phyloP scores from a whole-genome alignment of 2,888 invertebrate genomes.

The Callosobruchus maculatus region DNA sequence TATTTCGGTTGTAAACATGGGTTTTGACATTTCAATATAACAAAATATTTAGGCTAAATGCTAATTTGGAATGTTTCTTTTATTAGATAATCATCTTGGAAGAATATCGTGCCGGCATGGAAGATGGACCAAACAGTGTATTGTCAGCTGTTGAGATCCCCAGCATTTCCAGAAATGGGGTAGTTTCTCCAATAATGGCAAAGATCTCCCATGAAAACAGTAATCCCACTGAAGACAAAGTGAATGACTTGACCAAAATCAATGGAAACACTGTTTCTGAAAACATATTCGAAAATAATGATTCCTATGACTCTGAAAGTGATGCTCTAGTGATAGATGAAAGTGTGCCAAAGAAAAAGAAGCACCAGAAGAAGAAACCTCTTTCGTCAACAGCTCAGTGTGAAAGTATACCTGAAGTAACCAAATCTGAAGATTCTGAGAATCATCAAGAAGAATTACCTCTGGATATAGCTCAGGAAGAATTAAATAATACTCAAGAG shows the following conservation, averaged over 20 bases:
- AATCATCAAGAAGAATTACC: constrained; percentile 6
- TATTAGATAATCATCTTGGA: constrained; percentile 10
- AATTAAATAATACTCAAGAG: neutral
- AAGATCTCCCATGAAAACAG: constrained; percentile 38
- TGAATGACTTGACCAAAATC: constrained; percentile 29
- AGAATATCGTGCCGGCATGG: constrained; percentile 43
- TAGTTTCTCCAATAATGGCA: constrained; percentile 39
- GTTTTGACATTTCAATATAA: constrained; percentile 5
- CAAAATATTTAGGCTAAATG: neutral
- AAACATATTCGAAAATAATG: constrained; percentile 23
- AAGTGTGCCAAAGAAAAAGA: constrained; percentile 31
- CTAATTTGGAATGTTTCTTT: constrained; percentile 4
- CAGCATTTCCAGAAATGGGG: constrained; percentile 38
- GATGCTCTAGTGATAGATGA: constrained; percentile 48
- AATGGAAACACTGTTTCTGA: constrained; percentile 37
- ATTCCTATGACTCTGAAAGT: constrained; percentile 44
- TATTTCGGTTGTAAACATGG: constrained; percentile 3
- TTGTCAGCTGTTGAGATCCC: constrained; percentile 28
- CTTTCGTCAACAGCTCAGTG: constrained; percentile 11
- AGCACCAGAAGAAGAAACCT: constrained; percentile 20
- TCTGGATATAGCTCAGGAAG: neutral
- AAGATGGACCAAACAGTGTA: constrained; percentile 44
- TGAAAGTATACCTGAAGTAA: constrained; percentile 4
- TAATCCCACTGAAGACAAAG: constrained; percentile 22
- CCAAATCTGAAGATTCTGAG: constrained; percentile 8